Evolutionary conservation across 2,888 invertebrate species (phyloP).

Genomic region (Galerucella nymphaeae): DNA sequence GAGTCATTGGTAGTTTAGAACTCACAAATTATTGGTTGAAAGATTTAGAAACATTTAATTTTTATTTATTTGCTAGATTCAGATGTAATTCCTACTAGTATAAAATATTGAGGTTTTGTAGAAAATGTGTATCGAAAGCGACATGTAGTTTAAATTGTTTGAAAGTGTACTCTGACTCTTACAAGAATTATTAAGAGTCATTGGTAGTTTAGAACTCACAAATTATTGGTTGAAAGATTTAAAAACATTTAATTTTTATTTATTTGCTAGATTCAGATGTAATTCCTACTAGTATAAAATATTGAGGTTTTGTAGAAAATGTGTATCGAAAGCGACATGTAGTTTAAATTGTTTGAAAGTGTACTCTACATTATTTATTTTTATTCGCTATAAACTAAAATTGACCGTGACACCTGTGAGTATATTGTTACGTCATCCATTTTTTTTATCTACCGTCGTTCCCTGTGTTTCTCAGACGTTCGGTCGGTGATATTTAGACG

Average conservation of each 20-base stretch:
- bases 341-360: neutral
- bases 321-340: too few species aligned
- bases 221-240: neutral
- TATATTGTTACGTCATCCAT: conserved; percentile 21
- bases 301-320: too few species aligned
- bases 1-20: neutral
- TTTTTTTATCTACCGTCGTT: neutral
- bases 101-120: too few species aligned
- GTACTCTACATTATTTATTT: conserved; percentile 4
- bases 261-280: too few species aligned
- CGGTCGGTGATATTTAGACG: neutral
- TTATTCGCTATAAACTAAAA: conserved; percentile 24
- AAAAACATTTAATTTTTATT: too few species aligned
- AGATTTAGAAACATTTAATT: too few species aligned
- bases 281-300: too few species aligned
- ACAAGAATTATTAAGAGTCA: neutral
- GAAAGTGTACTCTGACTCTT: neutral
- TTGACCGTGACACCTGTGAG: conserved; percentile 26
- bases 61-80: too few species aligned
- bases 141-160: too few species aligned
- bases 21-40: neutral
- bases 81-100: too few species aligned
- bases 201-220: neutral
- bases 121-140: too few species aligned
- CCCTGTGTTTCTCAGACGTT: conserved; percentile 9